Evolutionary conservation across 2,888 invertebrate species (phyloP).

Genomic region (Helicoverpa assulta): DNA sequence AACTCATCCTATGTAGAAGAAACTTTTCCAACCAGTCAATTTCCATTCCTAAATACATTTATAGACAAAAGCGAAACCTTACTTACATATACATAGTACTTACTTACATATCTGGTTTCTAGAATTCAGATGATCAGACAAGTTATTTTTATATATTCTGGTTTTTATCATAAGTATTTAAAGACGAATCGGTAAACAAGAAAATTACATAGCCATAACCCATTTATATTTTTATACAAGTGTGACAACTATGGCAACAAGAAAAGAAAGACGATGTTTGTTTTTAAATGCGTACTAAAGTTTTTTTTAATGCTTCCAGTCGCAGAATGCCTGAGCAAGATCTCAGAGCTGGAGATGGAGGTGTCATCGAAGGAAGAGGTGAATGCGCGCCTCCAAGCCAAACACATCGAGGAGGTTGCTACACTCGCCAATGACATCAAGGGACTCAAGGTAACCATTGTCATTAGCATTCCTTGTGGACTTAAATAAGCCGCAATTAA

Average conservation of each 20-base stretch:
- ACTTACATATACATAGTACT: neutral
- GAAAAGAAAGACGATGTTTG: too few relatives aligned
- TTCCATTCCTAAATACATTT: neutral
- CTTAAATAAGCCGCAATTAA: constrained; percentile 36
- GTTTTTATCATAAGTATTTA: neutral
- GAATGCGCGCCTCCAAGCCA: constrained; percentile 86
- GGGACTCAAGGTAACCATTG: constrained; percentile 82
- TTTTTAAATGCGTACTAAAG: neutral
- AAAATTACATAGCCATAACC: neutral
- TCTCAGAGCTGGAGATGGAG: constrained; percentile 90
- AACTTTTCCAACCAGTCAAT: neutral
- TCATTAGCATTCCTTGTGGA: constrained; percentile 33
- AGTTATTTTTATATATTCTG: too few relatives aligned
- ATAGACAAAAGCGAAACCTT: neutral
- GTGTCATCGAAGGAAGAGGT: constrained; percentile 88
- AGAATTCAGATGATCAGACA: too few relatives aligned
- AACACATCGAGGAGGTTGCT: constrained; percentile 84
- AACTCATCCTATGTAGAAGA: neutral
- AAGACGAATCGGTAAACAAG: neutral
- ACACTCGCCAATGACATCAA: constrained; percentile 84
- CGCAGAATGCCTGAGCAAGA: constrained; percentile 90
- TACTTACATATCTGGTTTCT: too few relatives aligned
- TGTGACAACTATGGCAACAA: too few relatives aligned
- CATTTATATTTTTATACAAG: too few relatives aligned
- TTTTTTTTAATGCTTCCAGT: constrained; percentile 74